Percentiles rank a stretch among this genome's conserved stretches.
phyloP scores from a whole-genome alignment of 2,888 invertebrate genomes.

The Amblyjoppa fuscipennis region DNA sequence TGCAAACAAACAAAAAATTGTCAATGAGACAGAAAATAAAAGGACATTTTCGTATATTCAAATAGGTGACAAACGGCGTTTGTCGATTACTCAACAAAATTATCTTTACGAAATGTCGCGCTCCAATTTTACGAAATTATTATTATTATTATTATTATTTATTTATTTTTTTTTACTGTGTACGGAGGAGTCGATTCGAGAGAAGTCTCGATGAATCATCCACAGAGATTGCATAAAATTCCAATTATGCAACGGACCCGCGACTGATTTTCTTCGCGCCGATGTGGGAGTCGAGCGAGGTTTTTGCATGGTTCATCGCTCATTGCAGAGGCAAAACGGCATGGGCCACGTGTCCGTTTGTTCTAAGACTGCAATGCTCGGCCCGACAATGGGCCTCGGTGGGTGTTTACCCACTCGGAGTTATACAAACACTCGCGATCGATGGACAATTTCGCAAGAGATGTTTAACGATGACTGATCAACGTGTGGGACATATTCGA shows the following conservation, averaged over 20 bases:
- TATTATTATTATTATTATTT: too few species aligned
- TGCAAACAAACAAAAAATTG: too few species aligned
- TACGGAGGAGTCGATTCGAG: conserved; percentile 13
- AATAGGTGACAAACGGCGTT: too few species aligned
- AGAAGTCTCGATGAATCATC: conserved; percentile 49
- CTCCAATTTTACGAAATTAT: too few species aligned
- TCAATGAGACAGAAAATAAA: too few species aligned
- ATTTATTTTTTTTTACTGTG: too few species aligned
- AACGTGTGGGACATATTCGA: conserved; percentile 48
- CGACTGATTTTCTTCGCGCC: conserved; percentile 7
- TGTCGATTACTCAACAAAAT: too few species aligned
- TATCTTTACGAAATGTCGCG: too few species aligned
- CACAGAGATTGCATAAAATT: conserved; percentile 32
- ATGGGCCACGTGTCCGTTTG: conserved; percentile 29
- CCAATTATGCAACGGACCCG: conserved; percentile 50
- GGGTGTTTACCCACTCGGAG: conserved; percentile 52
- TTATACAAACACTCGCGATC: not conserved
- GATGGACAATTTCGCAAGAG: conserved; percentile 58
- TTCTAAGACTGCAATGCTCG: conserved; percentile 40
- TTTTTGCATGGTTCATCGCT: conserved; percentile 46
- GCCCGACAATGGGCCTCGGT: conserved; percentile 45
- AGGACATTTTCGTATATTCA: too few species aligned
- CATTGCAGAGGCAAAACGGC: conserved; percentile 26
- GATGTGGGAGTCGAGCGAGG: conserved; percentile 56
- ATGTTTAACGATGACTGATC: conserved; percentile 62